A percentile compares a stretch with the other conserved stretches of the same genome.
These are phyloP conservation scores for Zaprionus tsacasi DNA, from an alignment of 1,140 invertebrate genomes.

Conservation along the genomic window DNA sequence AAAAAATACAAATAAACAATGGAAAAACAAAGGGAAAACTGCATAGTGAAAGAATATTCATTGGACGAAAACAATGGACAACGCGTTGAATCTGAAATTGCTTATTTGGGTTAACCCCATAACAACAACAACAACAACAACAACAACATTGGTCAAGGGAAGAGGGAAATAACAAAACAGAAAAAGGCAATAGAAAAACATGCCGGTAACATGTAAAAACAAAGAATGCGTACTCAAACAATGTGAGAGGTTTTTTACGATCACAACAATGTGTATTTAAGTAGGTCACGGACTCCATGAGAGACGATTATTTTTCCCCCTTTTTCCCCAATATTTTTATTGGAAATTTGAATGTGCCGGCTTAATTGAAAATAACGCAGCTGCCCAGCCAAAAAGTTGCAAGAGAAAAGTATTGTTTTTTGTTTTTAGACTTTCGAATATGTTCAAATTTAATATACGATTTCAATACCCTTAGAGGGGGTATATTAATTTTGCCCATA, in stretches of 20 bases:
- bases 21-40: not conserved
- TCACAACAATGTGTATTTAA: constrained; percentile 33
- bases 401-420: constrained; percentile 1
- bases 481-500: no score
- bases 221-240: constrained; percentile 32
- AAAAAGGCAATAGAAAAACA: constrained; percentile 37
- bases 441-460: no score
- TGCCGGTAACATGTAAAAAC: constrained; percentile 33
- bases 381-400: constrained; percentile 4
- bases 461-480: no score
- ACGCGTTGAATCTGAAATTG: constrained; percentile 44
- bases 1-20: constrained; percentile 3
- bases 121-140: constrained; percentile 32
- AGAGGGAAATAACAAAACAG: not conserved
- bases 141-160: constrained; percentile 3
- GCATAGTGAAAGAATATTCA: constrained; percentile 32
- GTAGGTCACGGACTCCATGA: constrained; percentile 41
- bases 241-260: constrained; percentile 21
- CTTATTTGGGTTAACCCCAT: constrained; percentile 54
- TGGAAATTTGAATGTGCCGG: constrained; percentile 1
- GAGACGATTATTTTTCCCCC: constrained; percentile 1
- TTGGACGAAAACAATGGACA: constrained; percentile 41
- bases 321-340: constrained; percentile 18
- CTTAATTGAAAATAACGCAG: constrained; percentile 27
- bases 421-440: constrained; percentile 8